Evolutionary conservation across 2,113 vertebrate genomes (phyloP).

Genomic region (Muscicapa adusta): DNA sequence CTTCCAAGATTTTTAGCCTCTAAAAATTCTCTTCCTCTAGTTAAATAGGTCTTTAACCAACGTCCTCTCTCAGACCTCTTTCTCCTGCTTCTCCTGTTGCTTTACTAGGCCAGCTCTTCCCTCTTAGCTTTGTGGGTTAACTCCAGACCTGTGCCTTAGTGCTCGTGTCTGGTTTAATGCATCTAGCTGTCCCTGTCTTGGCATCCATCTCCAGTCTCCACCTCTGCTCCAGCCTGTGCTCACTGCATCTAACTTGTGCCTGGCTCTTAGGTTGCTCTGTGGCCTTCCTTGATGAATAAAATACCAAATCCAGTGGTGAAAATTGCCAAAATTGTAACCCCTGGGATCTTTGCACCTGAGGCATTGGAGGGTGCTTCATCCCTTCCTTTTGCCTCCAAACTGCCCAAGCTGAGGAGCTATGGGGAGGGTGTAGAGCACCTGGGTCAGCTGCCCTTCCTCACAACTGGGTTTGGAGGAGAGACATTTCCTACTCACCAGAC

Average conservation of each 20-base stretch:
- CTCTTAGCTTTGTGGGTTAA: not conserved
- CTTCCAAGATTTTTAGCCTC: not conserved
- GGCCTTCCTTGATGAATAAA: not conserved
- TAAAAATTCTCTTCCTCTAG: not conserved
- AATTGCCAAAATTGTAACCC: not conserved
- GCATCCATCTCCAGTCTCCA: not conserved
- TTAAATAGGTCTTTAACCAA: not conserved
- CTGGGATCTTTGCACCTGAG: not conserved
- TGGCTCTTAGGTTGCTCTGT: not conserved
- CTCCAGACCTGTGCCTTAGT: not conserved
- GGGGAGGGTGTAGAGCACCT: not conserved
- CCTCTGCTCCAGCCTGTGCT: not conserved
- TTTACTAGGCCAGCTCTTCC: not conserved
- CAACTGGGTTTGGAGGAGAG: not conserved
- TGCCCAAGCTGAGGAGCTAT: not conserved
- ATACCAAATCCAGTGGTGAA: not conserved
- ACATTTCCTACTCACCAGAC: not conserved
- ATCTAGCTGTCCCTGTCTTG: not conserved
- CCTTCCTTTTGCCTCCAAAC: not conserved
- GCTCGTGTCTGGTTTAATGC: rapidly evolving
- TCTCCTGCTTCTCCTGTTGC: not conserved
- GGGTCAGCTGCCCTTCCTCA: not conserved
- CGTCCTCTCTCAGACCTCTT: not conserved
- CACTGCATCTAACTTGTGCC: not conserved
- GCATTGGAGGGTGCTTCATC: not conserved